Evolutionary conservation across 2,113 vertebrate genomes (phyloP).

Genomic region (Heptranchias perlo): DNA sequence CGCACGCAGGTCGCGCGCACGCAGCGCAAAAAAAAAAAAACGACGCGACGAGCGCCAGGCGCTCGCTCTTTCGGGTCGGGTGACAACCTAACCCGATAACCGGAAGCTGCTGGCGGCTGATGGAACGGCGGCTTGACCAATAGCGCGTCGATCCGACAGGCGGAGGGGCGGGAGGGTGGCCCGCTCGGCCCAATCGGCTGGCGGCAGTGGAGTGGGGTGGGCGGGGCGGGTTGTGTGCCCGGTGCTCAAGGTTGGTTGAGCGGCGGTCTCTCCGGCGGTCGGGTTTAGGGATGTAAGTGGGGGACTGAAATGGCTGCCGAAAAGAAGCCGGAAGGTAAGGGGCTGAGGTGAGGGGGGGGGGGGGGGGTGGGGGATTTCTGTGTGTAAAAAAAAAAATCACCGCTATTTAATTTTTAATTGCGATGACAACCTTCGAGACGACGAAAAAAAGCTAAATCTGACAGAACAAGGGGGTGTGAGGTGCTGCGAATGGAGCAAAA

Average conservation of each 20-base stretch:
- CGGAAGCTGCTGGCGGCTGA: neutral
- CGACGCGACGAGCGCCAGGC: neutral
- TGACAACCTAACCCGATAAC: slow-evolving; percentile 27
- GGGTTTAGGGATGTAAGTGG: slow-evolving; percentile 38
- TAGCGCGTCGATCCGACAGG: neutral
- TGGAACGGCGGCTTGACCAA: neutral
- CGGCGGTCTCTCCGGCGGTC: slow-evolving; percentile 31
- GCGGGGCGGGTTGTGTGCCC: slow-evolving; percentile 15
- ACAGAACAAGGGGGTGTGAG: slow-evolving; percentile 34
- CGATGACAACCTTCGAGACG: slow-evolving; percentile 24
- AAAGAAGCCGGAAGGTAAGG: slow-evolving; percentile 38
- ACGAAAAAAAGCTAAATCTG: slow-evolving; percentile 22
- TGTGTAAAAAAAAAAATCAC: neutral
- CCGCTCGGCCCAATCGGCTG: neutral
- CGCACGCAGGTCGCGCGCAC: neutral
- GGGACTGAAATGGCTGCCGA: slow-evolving; percentile 38
- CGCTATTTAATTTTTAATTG: slow-evolving; percentile 12
- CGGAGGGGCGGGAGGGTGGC: neutral
- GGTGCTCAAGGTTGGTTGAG: slow-evolving; percentile 36
- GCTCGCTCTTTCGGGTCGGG: neutral
- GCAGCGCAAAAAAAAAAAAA: no score
- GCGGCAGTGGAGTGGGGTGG: neutral
- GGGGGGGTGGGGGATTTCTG: neutral
- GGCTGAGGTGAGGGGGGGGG: neutral
- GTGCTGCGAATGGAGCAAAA: slow-evolving; percentile 23